phyloP scores from a whole-genome alignment of 2,888 invertebrate species.

The Tuta absoluta region DNA sequence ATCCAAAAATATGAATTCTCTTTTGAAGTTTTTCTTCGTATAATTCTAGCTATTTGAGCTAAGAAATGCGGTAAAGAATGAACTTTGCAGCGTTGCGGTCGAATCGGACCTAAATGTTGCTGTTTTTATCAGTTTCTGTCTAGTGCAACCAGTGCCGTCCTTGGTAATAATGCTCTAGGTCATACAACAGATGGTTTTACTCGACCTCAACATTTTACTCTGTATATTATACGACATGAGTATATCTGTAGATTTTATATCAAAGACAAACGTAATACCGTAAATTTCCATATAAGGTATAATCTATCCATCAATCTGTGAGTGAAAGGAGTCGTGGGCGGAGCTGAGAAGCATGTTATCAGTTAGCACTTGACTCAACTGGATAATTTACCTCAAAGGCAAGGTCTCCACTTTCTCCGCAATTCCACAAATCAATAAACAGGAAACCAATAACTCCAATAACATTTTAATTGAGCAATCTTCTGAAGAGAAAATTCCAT shows the following conservation, averaged over 20 bases:
- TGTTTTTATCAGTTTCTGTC: too few relatives aligned
- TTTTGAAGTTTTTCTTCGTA: too few relatives aligned
- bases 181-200: too few relatives aligned
- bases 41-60: too few relatives aligned
- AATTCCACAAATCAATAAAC: conserved; percentile 1
- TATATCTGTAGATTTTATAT: background rate
- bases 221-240: too few relatives aligned
- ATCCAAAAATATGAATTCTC: background rate
- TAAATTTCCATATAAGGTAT: background rate
- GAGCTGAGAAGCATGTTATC: conserved; percentile 46
- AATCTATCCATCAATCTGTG: conserved; percentile 19
- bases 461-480: conserved; percentile 24
- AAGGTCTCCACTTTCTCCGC: conserved; percentile 26
- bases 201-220: too few relatives aligned
- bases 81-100: too few relatives aligned
- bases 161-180: too few relatives aligned
- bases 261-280: background rate
- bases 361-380: conserved; percentile 37
- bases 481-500: conserved; percentile 24
- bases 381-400: conserved; percentile 26
- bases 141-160: too few relatives aligned
- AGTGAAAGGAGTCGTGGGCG: conserved; percentile 44
- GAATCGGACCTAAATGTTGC: too few relatives aligned
- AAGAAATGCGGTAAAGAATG: too few relatives aligned
- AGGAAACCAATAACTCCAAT: conserved; percentile 20